Base-by-base conservation (phyloP, 2,113 vertebrate genomes). In the Scartelaos histophorus region DNA sequence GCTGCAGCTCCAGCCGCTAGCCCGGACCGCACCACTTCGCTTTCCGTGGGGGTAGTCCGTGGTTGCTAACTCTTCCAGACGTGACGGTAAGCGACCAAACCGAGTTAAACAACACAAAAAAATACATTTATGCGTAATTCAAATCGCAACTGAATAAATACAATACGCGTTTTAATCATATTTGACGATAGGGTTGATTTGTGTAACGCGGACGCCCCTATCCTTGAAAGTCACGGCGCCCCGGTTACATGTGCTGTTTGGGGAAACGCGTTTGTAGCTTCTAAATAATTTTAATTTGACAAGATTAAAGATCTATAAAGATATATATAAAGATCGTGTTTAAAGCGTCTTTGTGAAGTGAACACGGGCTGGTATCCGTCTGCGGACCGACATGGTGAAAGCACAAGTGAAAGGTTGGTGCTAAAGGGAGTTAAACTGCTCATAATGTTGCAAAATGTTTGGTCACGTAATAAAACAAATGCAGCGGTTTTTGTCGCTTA, bases 81-180 rank as follows among this genome's bases (percentile, higher is more conserved):
- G 34, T 47, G 6, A 73, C 86, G 87, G 89, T 88, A 89, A 78
- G 85, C 19, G 19, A 13, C 0, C n/a, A 7, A 49, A 71, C 38
- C 46, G 46, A 54, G 3, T 13, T 25, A 15, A 58, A 13, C 13
- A 3, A n/a, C 61, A 43, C 3, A 0, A n/a, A 29, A n/a, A 57
- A 11, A 38, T n/a, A n/a, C 3, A n/a, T n/a, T 12, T 38, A 35
- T 7, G n/a, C 0, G 7, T 5, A 38, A 64, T 11, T 64, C 12
- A 19, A 17, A 17, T 5, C 13, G 24, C 24, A 21, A 24, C 0
- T 13, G 4, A 3, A 57, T 24, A 57, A 24, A 13, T 5, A 24
- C 13, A 24, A 13, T 11, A 21, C 53, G 12, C 5, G 1, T 13
- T 24, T 57, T 5, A 5, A 9, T 6, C 1, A 15, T 25, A 15